These are phyloP conservation scores for Sympetrum striolatum DNA, from an alignment of 2,888 invertebrate species.

Conservation along the genomic window DNA sequence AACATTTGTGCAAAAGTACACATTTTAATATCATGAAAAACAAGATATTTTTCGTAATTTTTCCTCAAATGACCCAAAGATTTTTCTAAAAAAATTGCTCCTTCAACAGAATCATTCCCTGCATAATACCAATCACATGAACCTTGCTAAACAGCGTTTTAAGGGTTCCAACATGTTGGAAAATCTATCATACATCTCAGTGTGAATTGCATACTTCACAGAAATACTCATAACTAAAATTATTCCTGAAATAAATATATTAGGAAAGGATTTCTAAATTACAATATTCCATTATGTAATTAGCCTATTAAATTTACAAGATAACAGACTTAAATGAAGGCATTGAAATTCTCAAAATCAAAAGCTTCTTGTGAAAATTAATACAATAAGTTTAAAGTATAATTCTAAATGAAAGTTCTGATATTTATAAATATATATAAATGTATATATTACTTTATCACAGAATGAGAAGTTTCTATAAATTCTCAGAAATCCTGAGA, in stretches of 20 bases:
- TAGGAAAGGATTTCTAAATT: not conserved
- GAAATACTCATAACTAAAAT: not conserved
- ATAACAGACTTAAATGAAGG: not conserved
- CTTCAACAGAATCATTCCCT: not conserved
- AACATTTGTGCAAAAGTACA: not conserved
- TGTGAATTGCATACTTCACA: not conserved
- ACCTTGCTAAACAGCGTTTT: not conserved
- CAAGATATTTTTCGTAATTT: not conserved
- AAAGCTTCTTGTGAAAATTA: not conserved
- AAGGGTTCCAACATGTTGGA: not conserved
- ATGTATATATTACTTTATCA: not conserved
- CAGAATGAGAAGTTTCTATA: conserved; percentile 14
- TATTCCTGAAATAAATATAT: not conserved
- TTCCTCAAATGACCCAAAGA: not conserved
- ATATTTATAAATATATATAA: not conserved
- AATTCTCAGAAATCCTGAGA: not conserved
- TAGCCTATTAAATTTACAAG: not conserved
- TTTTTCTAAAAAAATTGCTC: not conserved
- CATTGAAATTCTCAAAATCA: not conserved
- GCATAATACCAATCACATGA: not conserved
- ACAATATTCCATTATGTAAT: not conserved
- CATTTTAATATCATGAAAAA: not conserved
- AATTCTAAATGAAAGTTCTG: not conserved
- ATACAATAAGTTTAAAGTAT: not conserved
- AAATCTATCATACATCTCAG: not conserved